Evolutionary conservation across 2,888 invertebrate species (phyloP), one percentile per base, ranked within the genome.

Genomic region (Zonitis immaculata): DNA sequence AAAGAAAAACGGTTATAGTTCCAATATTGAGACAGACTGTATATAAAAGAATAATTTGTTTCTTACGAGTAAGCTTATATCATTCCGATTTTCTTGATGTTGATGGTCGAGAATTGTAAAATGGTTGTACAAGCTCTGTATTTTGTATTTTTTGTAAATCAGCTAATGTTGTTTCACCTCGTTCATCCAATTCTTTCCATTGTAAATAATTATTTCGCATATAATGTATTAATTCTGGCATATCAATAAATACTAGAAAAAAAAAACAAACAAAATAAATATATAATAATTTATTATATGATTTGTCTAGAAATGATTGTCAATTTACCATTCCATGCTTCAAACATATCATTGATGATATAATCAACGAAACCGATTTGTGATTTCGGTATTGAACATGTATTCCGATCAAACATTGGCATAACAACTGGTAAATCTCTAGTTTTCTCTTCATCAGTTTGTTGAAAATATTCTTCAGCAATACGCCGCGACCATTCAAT

Each of bases 301-400:
- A n/a, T n/a, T n/a, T n/a, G n/a, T n/a, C n/a, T n/a, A n/a, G n/a
- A n/a, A n/a, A n/a, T n/a, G n/a, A n/a, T n/a, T n/a, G n/a, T n/a
- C n/a, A 32, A 9, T 27, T 77, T 68, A 91, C 95, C 89, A 72
- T 95, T 89, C 95, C 96, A 98, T 26, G 94, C 92, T 71, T 95
- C 94, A 80, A 97, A 93, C 93, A 98, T 95, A 71, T 95, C 95
- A 66, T 91, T 91, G 67, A 97, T 95, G 72, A 98, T 98, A 78
- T 90, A 95, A 77, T 98, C 98, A 60, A 96, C 90, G 78, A 98
- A 98, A 52, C 95, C 95, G 68, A 95, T 93, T 80, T 98, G 98
- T 55, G 96, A 95, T 78, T 95, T 92, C 49, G 98, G 96, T 73
- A 99, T 92, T 69, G 95, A 96, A 78, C 97, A 97, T 1, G 91